Percentiles rank a stretch among this genome's conserved stretches.
phyloP scores from a whole-genome alignment of 2,888 invertebrate species.

The Pristionchus arcanus region DNA sequence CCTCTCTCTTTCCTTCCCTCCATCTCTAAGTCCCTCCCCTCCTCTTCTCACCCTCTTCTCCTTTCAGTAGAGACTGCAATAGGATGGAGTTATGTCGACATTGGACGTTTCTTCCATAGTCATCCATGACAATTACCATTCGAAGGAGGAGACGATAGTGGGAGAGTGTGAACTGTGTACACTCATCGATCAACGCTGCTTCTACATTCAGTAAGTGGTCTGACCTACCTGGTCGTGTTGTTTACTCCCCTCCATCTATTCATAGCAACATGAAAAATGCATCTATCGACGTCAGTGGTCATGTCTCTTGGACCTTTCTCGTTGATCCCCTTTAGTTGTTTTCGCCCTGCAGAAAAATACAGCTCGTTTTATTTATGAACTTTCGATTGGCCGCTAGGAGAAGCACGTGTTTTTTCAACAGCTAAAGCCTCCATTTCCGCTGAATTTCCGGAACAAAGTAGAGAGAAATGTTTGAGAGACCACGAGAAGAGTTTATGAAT shows the following conservation, averaged over 20 bases:
- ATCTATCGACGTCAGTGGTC: neutral
- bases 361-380: neutral
- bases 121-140: constrained; percentile 40
- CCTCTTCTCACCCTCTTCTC: constrained; percentile 37
- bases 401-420: neutral
- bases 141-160: constrained; percentile 49
- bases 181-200: constrained; percentile 72
- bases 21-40: constrained; percentile 41
- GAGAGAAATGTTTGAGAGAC: neutral
- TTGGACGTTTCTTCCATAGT: constrained; percentile 10
- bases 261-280: neutral
- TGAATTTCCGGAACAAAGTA: neutral
- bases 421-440: neutral
- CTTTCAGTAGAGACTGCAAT: constrained; percentile 22
- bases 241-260: neutral
- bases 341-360: neutral
- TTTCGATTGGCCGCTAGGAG: neutral
- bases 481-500: neutral
- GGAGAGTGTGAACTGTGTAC: constrained; percentile 71
- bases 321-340: neutral
- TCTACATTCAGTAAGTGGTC: constrained; percentile 73
- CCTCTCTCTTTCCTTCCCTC: constrained; percentile 6
- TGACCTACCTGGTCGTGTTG: neutral
- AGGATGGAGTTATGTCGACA: constrained; percentile 48
- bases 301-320: neutral